These are phyloP conservation scores for Vanessa atalanta DNA, from an alignment of 1,140 invertebrate species.

Conservation along the genomic window DNA sequence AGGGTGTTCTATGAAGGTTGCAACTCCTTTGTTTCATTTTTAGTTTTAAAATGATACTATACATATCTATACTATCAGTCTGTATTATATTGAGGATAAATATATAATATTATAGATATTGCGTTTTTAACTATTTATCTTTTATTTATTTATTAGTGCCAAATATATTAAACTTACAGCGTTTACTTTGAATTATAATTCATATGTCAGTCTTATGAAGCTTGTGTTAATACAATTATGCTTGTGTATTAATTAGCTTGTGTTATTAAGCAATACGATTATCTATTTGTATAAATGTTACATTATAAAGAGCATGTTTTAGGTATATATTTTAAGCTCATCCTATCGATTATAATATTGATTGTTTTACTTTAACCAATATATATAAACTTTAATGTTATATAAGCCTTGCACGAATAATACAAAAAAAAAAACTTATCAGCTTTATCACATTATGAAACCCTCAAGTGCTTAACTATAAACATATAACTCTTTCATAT, in stretches of 20 bases:
- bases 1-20: constrained; percentile 77
- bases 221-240: no score
- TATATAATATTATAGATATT: no score
- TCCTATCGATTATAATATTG: neutral
- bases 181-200: no score
- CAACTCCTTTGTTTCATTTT: constrained; percentile 57
- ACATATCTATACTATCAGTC: no score
- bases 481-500: neutral
- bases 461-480: constrained; percentile 15
- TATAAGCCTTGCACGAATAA: constrained; percentile 32
- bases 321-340: neutral
- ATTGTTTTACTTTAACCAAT: neutral
- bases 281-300: no score
- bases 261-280: no score
- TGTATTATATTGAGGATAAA: no score
- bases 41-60: neutral
- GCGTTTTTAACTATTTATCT: no score
- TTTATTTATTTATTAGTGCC: no score
- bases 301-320: neutral
- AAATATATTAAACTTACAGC: no score
- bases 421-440: constrained; percentile 32
- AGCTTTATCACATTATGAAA: constrained; percentile 18
- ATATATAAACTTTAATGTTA: constrained; percentile 7
- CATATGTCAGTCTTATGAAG: no score
- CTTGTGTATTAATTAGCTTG: no score